phyloP scores from a whole-genome alignment of 2,113 vertebrate genomes.

The western clawed frog (Xenopus tropicalis) region DNA sequence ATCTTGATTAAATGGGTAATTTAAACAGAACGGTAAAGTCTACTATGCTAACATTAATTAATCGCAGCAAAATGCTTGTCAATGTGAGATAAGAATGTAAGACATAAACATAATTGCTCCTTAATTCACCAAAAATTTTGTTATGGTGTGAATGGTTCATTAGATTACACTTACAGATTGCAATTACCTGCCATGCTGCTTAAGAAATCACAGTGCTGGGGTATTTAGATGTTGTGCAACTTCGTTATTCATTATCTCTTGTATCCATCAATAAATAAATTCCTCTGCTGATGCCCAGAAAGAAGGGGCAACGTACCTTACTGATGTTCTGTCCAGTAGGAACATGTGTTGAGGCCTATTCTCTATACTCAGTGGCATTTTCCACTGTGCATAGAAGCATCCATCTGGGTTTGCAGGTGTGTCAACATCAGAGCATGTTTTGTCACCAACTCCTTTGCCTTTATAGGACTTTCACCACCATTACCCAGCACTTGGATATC shows the following conservation, averaged over 20 bases:
- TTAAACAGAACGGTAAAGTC: constrained; percentile 23
- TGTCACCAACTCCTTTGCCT: too few relatives aligned
- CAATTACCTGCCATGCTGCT: constrained; percentile 10
- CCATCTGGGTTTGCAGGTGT: too few relatives aligned
- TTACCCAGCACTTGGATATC: too few relatives aligned
- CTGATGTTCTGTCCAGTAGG: too few relatives aligned
- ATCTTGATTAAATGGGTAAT: constrained; percentile 28
- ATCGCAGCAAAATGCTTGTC: constrained; percentile 26
- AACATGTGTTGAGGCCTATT: too few relatives aligned
- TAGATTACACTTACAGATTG: constrained; percentile 22
- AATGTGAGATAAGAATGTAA: constrained; percentile 24
- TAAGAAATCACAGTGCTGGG: neutral
- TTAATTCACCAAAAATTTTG: constrained; percentile 31
- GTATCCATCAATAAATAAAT: too few relatives aligned
- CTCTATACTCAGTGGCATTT: too few relatives aligned
- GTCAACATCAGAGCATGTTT: too few relatives aligned
- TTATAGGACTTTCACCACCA: too few relatives aligned
- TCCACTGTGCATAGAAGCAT: too few relatives aligned
- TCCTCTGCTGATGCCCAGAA: too few relatives aligned
- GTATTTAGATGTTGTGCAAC: neutral
- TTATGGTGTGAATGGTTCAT: constrained; percentile 5
- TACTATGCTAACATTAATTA: constrained; percentile 30
- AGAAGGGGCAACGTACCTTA: too few relatives aligned
- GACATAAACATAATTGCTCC: constrained; percentile 23
- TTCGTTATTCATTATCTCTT: constrained; percentile 7